These are phyloP conservation scores for Syrrhaptes paradoxus DNA, from an alignment of 2,113 vertebrate species.

Conservation along the genomic window DNA sequence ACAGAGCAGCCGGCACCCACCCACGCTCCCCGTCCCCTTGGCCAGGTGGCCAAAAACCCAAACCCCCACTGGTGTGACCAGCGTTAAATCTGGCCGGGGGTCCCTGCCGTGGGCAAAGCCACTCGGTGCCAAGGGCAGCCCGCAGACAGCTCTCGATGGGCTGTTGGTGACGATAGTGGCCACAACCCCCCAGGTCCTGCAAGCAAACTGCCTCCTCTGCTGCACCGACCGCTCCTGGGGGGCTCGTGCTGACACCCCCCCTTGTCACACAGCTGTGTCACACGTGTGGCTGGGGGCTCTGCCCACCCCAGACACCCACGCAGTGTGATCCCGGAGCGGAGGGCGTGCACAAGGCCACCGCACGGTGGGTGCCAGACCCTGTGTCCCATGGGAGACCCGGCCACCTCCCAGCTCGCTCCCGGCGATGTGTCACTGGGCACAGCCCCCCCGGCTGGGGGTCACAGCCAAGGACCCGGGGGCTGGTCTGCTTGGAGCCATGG, in stretches of 20 bases:
- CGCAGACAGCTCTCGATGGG: rapidly evolving
- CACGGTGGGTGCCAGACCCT: background rate
- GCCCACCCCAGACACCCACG: background rate
- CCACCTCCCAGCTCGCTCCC: rapidly evolving
- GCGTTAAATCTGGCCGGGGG: rapidly evolving
- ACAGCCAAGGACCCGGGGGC: background rate
- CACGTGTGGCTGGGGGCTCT: background rate
- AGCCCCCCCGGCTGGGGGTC: rapidly evolving
- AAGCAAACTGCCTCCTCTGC: background rate
- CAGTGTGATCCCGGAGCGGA: background rate
- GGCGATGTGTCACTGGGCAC: rapidly evolving
- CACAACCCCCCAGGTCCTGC: background rate
- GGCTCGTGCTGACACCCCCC: background rate
- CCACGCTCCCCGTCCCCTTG: rapidly evolving
- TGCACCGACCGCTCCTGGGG: rapidly evolving
- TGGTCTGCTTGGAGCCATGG: background rate
- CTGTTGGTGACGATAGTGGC: background rate
- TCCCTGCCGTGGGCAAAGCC: rapidly evolving
- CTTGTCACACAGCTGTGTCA: background rate
- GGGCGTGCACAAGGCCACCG: background rate
- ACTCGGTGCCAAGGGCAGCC: background rate
- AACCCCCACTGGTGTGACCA: rapidly evolving
- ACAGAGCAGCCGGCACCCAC: background rate
- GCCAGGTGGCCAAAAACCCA: background rate
- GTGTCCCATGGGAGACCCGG: background rate